Conservation (phyloP, 1,140 invertebrate genomes). For the Paracyclopina nana region DNA sequence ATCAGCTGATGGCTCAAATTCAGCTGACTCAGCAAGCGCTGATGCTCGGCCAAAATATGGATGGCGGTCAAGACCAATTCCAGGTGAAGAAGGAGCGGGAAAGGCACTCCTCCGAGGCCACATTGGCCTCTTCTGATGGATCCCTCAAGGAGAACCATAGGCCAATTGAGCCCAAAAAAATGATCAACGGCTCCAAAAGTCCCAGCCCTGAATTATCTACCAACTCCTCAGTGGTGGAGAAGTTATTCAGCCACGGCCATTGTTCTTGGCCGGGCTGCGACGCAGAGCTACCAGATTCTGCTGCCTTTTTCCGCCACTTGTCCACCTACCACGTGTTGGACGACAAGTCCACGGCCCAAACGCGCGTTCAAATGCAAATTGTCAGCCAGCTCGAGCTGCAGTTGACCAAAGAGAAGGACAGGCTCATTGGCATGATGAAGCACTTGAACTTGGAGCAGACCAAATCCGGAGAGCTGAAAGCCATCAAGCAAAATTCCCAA, state of each 20-base stretch:
- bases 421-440: constrained; percentile 30
- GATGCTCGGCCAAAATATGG: constrained; percentile 1
- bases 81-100: constrained; percentile 1
- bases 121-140: constrained; percentile 6
- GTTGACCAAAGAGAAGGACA: constrained; percentile 72
- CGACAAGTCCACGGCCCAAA: constrained; percentile 82
- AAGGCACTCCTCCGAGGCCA: constrained; percentile 2
- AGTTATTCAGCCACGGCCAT: constrained; percentile 72
- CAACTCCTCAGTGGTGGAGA: too few species aligned
- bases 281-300: constrained; percentile 66
- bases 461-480: constrained; percentile 7
- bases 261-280: constrained; percentile 96
- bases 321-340: constrained; percentile 78
- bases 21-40: constrained; percentile 13
- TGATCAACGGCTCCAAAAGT: not conserved
- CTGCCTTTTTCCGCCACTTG: constrained; percentile 58
- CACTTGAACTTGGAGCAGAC: constrained; percentile 10
- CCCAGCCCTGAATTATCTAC: too few species aligned
- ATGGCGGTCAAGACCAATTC: too few species aligned
- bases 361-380: constrained; percentile 90
- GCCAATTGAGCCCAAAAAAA: not conserved
- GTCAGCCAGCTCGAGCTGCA: constrained; percentile 86
- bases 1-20: constrained; percentile 10
- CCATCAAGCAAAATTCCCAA: too few species aligned
- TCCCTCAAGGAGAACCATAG: constrained; percentile 12